Evolutionary conservation across 2,888 invertebrate species (phyloP), one percentile per base, ranked within the genome.

Genomic region (Macaria notata): DNA sequence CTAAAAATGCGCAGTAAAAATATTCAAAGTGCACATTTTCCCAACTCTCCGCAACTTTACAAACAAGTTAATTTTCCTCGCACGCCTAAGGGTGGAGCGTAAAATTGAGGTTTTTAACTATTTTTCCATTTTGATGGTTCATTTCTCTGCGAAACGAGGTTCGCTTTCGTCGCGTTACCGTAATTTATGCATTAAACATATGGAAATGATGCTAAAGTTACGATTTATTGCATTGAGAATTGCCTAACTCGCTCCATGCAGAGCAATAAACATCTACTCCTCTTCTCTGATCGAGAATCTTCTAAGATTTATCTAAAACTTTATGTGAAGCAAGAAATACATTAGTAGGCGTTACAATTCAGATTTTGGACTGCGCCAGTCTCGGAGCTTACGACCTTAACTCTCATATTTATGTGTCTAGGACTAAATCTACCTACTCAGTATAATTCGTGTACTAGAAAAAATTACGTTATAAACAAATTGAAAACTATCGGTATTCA

Each of bases 111-210:
- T 50, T 54, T 58, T 59, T 50, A 58, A 59, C 59, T 51, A 54
- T 59, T 59, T 59, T 59, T 50, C 33, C 53, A 58, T 58, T 59
- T 59, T 31, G 41, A 44, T 54, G 19, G 59, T 54, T 54, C 47
- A 50, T 54, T 54, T 54, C 47, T 49, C 47, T 44, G 44, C 41
- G 43, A 54, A 58, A 49, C 46, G 19, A 19, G 19, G 50, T 54
- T 58, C 46, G 54, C 54, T 46, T n/a, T 41, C n/a, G 41, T 48
- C 53, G 46, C 43, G 44, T 31, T 50, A 3, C 46, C 46, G 44
- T 51, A 59, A 59, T 59, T 59, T 59, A 59, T 59, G 54, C 59
- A 54, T 59, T 51, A 59, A 59, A 58, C 43, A 54, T 47, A 38
- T 48, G 46, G 50, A 51, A 54, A 50, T 47, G 44, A 31, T 30